Percentiles rank a stretch among this genome's conserved stretches.
These are phyloP conservation scores for Champsocephalus gunnari DNA, from an alignment of 2,797 vertebrate genomes.

Conservation along the genomic window DNA sequence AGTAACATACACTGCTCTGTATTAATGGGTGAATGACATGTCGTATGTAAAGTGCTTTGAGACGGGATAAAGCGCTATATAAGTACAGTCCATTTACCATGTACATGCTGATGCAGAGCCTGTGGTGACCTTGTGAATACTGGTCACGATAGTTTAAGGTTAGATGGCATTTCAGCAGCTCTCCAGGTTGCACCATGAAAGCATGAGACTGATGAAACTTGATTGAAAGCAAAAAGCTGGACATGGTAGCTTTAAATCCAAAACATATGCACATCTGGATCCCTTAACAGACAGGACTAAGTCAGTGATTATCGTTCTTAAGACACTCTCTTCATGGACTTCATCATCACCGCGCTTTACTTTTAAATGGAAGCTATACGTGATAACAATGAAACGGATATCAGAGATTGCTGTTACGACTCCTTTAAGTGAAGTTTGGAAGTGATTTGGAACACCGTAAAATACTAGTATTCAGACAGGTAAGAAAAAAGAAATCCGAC, in stretches of 20 bases:
- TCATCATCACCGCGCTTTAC: not conserved
- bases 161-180: not conserved
- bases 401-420: not conserved
- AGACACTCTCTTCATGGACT: not conserved
- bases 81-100: too few species aligned
- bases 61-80: too few species aligned
- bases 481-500: not conserved
- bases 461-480: slow-evolving; percentile 9
- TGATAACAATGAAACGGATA: not conserved
- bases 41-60: too few species aligned
- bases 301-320: too few species aligned
- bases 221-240: slow-evolving; percentile 4
- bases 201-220: not conserved
- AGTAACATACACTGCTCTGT: too few species aligned
- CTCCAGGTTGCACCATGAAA: not conserved
- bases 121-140: not conserved
- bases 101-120: not conserved
- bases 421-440: slow-evolving; percentile 7
- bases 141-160: not conserved
- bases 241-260: not conserved
- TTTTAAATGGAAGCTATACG: not conserved
- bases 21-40: too few species aligned
- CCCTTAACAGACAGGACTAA: not conserved
- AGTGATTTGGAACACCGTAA: slow-evolving; percentile 5
- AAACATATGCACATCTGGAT: slow-evolving; percentile 37